Evolutionary conservation across 2,888 invertebrate genomes (phyloP).

Genomic region (Tipula lateralis): DNA sequence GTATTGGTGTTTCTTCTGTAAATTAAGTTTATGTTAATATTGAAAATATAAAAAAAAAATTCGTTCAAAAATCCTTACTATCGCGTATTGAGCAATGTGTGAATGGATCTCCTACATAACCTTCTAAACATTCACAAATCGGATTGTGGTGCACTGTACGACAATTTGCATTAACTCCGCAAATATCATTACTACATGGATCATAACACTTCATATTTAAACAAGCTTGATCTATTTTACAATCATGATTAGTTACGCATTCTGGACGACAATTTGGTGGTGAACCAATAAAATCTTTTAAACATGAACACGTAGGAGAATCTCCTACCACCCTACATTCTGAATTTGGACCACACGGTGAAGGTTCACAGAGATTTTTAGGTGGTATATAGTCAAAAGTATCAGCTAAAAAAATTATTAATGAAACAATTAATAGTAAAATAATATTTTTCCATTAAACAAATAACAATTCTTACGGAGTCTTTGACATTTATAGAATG

Average conservation of each 20-base stretch:
- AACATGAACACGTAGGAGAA: constrained; percentile 63
- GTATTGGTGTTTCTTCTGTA: constrained; percentile 42
- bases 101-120: constrained; percentile 72
- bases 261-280: constrained; percentile 70
- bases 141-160: constrained; percentile 71
- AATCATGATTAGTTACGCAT: constrained; percentile 67
- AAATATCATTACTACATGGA: constrained; percentile 69
- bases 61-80: constrained; percentile 27
- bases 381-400: background rate
- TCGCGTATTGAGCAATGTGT: constrained; percentile 51
- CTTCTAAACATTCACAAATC: constrained; percentile 62
- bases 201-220: constrained; percentile 66
- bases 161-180: constrained; percentile 70
- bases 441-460: no score
- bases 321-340: constrained; percentile 60
- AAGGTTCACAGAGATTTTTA: constrained; percentile 64
- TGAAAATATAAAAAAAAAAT: background rate
- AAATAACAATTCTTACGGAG: constrained; percentile 52
- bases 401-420: constrained; percentile 39
- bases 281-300: constrained; percentile 62
- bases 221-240: constrained; percentile 62
- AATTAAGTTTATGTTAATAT: background rate
- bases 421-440: background rate
- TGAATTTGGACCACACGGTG: constrained; percentile 72
- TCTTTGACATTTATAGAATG: constrained; percentile 60